Conservation (phyloP, 2,888 invertebrate genomes). For the Philereme vetulata region DNA sequence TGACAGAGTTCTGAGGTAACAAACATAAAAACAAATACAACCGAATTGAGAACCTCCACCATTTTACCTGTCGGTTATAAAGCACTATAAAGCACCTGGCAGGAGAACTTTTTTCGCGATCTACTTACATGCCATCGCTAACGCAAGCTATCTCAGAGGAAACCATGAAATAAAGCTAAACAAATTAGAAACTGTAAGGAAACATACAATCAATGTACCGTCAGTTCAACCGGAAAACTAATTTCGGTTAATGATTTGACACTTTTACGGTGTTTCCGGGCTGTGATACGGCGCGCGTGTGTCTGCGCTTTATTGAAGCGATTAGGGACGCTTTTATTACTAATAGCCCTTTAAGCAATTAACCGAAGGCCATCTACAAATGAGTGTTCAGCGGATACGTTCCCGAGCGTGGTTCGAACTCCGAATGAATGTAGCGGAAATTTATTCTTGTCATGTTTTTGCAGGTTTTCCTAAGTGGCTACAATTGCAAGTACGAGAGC, state of each 20-base stretch:
- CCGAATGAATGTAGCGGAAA: conserved; percentile 18
- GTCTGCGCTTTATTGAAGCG: conserved; percentile 61
- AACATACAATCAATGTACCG: conserved; percentile 27
- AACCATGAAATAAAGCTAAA: too few relatives aligned
- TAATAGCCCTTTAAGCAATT: conserved; percentile 63
- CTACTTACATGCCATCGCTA: too few relatives aligned
- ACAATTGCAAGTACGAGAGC: conserved; percentile 26
- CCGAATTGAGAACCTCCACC: too few relatives aligned
- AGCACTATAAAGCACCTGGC: too few relatives aligned
- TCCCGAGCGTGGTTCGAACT: conserved; percentile 8
- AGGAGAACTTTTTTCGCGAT: too few relatives aligned
- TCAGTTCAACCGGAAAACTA: conserved; percentile 56
- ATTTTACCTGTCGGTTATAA: too few relatives aligned
- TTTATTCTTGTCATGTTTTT: conserved; percentile 30
- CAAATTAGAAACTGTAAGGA: too few relatives aligned
- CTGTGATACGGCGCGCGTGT: conserved; percentile 51
- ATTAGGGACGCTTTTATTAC: conserved; percentile 66
- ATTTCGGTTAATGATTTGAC: conserved; percentile 72
- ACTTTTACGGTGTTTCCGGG: conserved; percentile 63
- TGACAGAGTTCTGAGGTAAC: too few relatives aligned
- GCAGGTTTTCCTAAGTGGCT: conserved; percentile 30
- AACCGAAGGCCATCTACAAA: conserved; percentile 49
- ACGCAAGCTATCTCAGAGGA: too few relatives aligned
- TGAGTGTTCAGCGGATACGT: conserved; percentile 19
- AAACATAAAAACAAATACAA: too few relatives aligned